These are phyloP conservation scores for Champsocephalus esox DNA, from an alignment of 2,797 vertebrate species.

Conservation along the genomic window DNA sequence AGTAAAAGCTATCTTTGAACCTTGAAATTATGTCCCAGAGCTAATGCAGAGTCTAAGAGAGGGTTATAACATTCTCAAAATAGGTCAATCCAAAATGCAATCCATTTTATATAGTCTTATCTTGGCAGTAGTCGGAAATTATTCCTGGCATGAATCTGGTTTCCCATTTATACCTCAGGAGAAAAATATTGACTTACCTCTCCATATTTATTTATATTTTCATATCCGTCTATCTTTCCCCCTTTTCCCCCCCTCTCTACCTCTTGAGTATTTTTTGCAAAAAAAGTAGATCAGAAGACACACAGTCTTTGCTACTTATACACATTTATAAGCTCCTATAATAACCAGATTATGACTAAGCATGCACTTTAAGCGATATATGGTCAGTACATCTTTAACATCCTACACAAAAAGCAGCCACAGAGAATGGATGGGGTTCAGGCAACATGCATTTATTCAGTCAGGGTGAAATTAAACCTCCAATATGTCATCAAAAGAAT, in stretches of 20 bases:
- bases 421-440: background rate
- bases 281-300: background rate
- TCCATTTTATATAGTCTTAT: conserved; percentile 43
- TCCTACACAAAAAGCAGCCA: background rate
- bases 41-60: conserved; percentile 16
- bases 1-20: conserved; percentile 48
- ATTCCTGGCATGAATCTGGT: conserved; percentile 45
- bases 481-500: background rate
- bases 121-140: conserved; percentile 38
- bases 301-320: background rate
- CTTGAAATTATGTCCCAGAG: conserved; percentile 55
- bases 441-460: background rate
- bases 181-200: conserved; percentile 38
- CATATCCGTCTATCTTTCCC: background rate
- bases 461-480: background rate
- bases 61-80: conserved; percentile 23
- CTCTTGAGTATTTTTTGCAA: background rate
- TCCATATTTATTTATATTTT: conserved; percentile 2
- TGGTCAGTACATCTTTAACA: conserved; percentile 3
- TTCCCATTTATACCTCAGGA: conserved; percentile 35
- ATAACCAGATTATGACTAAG: background rate
- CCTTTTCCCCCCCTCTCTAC: conserved; percentile 7
- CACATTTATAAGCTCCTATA: background rate
- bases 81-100: conserved; percentile 47
- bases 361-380: background rate